Conservation (phyloP, 2,888 invertebrate species). For the Homarus gammarus region DNA sequence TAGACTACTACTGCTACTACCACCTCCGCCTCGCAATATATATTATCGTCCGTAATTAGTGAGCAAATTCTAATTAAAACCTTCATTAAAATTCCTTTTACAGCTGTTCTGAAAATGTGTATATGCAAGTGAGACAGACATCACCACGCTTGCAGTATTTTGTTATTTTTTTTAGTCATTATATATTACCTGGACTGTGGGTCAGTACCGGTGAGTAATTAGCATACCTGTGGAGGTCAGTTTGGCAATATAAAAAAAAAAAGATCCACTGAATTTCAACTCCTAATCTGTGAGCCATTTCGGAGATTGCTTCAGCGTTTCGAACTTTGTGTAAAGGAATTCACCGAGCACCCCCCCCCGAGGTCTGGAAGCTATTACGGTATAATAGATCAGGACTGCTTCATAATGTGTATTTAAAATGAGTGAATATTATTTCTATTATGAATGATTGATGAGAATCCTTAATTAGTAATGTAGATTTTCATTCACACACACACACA, state of each 20-base stretch:
- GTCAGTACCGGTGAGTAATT: neutral
- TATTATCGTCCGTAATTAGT: constrained; percentile 44
- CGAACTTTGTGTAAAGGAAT: too few species aligned
- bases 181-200: neutral
- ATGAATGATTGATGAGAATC: too few species aligned
- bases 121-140: constrained; percentile 38
- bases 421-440: too few species aligned
- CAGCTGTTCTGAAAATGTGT: constrained; percentile 38
- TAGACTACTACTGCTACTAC: too few species aligned
- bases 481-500: too few species aligned
- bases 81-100: constrained; percentile 56
- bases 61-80: constrained; percentile 58
- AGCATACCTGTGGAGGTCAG: neutral
- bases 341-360: too few species aligned
- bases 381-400: too few species aligned
- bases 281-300: neutral
- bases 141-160: constrained; percentile 18
- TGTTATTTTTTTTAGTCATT: neutral
- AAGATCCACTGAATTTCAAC: neutral
- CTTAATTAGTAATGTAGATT: too few species aligned
- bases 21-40: constrained; percentile 26
- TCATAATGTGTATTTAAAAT: too few species aligned
- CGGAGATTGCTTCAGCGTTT: neutral
- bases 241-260: neutral
- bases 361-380: too few species aligned